phyloP scores from a whole-genome alignment of 2,113 vertebrate genomes.

The Dendropsophus ebraccatus region DNA sequence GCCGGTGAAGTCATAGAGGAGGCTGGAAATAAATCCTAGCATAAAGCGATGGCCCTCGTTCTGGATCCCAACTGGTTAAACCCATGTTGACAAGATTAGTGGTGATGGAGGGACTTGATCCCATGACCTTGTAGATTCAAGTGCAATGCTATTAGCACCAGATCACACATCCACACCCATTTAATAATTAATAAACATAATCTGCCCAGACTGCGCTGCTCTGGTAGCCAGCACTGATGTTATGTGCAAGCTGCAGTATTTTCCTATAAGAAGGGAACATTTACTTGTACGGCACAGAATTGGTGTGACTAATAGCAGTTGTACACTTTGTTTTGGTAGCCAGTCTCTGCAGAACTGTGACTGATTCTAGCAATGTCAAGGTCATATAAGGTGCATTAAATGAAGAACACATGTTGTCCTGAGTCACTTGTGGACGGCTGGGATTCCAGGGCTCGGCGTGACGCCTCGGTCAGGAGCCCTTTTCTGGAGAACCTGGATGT shows the following conservation, averaged over 20 bases:
- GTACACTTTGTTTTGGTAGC: not conserved
- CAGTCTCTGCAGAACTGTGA: not conserved
- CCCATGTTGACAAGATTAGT: conserved; percentile 14
- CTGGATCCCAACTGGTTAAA: conserved; percentile 8
- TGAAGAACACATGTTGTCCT: conserved; percentile 42
- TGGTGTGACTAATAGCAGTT: not conserved
- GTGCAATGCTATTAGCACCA: conserved; percentile 42
- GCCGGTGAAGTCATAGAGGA: not conserved
- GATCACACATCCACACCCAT: conserved; percentile 44
- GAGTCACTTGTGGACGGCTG: not conserved
- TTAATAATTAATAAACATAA: conserved; percentile 50
- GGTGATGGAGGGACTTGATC: conserved; percentile 40
- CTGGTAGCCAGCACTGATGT: not conserved
- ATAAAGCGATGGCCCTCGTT: not conserved
- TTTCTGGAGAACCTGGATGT: not conserved
- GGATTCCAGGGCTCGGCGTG: not conserved
- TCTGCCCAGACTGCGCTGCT: not conserved
- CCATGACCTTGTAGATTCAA: conserved; percentile 44
- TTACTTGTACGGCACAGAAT: not conserved
- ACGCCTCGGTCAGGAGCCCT: not conserved
- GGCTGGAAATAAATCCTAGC: not conserved
- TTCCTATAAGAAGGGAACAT: not conserved
- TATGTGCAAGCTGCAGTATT: not conserved
- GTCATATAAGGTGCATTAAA: conserved; percentile 49
- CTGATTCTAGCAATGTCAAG: conserved; percentile 47